phyloP scores from a whole-genome alignment of 2,888 invertebrate species.

The Brenthis ino region DNA sequence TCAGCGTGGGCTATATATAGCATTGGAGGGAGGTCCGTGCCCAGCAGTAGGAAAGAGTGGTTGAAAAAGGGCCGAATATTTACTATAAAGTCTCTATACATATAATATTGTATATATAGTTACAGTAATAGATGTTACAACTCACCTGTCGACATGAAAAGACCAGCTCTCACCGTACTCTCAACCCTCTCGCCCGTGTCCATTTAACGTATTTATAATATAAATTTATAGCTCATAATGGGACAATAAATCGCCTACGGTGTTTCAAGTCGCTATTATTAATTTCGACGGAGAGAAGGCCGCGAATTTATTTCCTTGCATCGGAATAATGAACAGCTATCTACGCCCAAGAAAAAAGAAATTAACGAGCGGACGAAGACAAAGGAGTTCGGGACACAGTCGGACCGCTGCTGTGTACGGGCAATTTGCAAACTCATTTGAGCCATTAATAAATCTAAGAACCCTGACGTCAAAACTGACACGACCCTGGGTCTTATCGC shows the following conservation, averaged over 20 bases:
- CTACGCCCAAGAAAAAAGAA: constrained; percentile 46
- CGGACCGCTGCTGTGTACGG: constrained; percentile 52
- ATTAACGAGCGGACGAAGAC: constrained; percentile 55
- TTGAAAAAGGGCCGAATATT: no score
- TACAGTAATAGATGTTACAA: background rate
- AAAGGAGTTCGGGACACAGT: constrained; percentile 53
- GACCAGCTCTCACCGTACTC: background rate
- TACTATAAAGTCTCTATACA: no score
- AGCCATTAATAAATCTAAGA: constrained; percentile 49
- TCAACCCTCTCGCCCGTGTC: constrained; percentile 21
- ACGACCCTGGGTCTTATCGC: constrained; percentile 17
- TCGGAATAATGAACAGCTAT: constrained; percentile 64
- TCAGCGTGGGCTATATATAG: no score
- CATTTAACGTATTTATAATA: constrained; percentile 53
- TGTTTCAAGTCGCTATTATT: constrained; percentile 56
- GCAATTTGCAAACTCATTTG: constrained; percentile 63
- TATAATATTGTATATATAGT: no score
- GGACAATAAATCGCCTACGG: constrained; percentile 59
- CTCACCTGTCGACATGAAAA: background rate
- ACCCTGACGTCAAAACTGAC: constrained; percentile 22
- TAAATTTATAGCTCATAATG: constrained; percentile 64
- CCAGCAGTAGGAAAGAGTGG: no score
- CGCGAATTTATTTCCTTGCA: constrained; percentile 60
- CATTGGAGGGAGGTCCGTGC: no score
- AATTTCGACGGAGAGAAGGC: constrained; percentile 55